phyloP scores from a whole-genome alignment of 2,113 vertebrate genomes.

The Pseudorhombus dupliciocellatus region DNA sequence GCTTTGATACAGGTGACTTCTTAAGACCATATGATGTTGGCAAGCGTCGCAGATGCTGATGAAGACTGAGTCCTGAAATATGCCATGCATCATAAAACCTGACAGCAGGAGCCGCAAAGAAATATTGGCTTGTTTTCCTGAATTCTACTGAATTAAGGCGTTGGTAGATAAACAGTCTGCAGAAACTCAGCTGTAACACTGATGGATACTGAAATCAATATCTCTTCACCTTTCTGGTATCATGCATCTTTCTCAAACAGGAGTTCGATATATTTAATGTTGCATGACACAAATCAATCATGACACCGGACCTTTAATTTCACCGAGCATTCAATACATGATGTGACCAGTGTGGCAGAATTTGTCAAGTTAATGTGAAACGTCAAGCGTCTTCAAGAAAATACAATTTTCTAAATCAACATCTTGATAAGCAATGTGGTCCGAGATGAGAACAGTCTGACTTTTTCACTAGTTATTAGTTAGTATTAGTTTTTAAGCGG shows the following conservation, averaged over 20 bases:
- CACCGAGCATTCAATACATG: constrained; percentile 22
- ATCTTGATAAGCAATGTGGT: constrained; percentile 18
- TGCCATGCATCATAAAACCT: constrained; percentile 53
- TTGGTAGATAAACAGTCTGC: constrained; percentile 36
- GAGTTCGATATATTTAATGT: constrained; percentile 51
- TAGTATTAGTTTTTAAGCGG: neutral
- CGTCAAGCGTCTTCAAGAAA: neutral
- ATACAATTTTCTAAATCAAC: constrained; percentile 13
- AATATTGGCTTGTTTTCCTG: constrained; percentile 43
- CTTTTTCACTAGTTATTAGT: too few species aligned
- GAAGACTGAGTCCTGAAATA: constrained; percentile 59
- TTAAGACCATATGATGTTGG: constrained; percentile 43
- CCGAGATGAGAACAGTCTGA: neutral
- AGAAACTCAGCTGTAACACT: constrained; percentile 31
- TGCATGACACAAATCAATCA: constrained; percentile 47
- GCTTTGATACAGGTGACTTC: constrained; percentile 59
- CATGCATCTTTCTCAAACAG: constrained; percentile 28
- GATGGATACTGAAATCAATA: constrained; percentile 44
- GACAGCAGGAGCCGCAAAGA: constrained; percentile 47
- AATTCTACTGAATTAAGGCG: constrained; percentile 40
- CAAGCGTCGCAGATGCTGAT: constrained; percentile 36
- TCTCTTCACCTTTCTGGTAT: constrained; percentile 25
- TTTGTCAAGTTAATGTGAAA: constrained; percentile 42
- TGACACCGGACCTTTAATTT: constrained; percentile 36
- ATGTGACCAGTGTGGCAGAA: constrained; percentile 17